phyloP scores from a whole-genome alignment of 2,888 invertebrate species.

The Himalopsyche tibetana region DNA sequence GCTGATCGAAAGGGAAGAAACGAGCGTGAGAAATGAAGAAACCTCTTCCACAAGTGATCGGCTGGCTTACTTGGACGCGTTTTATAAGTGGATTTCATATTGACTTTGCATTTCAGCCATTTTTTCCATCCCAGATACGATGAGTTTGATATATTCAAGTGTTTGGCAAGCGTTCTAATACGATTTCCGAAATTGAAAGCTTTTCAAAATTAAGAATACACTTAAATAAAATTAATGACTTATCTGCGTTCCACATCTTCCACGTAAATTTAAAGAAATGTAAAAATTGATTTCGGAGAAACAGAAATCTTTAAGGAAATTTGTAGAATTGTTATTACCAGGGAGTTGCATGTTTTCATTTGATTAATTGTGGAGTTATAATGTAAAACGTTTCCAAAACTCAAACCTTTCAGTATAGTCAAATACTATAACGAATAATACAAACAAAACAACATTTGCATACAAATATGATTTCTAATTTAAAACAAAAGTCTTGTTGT shows the following conservation, averaged over 20 bases:
- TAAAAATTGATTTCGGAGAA: not conserved
- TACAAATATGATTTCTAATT: too few species aligned
- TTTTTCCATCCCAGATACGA: constrained; percentile 14
- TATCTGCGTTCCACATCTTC: not conserved
- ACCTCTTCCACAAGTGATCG: constrained; percentile 27
- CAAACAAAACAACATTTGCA: too few species aligned
- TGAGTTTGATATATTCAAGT: constrained; percentile 11
- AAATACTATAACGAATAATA: too few species aligned
- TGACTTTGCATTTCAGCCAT: constrained; percentile 26
- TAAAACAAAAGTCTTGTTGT: too few species aligned
- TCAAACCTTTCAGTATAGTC: too few species aligned
- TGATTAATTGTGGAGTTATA: too few species aligned
- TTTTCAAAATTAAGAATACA: constrained; percentile 28
- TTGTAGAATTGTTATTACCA: not conserved
- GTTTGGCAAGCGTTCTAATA: constrained; percentile 1
- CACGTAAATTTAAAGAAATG: not conserved
- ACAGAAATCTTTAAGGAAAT: not conserved
- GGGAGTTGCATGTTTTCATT: not conserved
- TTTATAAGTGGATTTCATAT: constrained; percentile 32
- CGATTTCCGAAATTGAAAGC: constrained; percentile 12
- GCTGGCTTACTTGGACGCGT: constrained; percentile 32
- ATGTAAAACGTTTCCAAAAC: too few species aligned
- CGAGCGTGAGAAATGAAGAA: constrained; percentile 16
- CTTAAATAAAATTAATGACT: constrained; percentile 27
- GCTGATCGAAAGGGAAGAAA: constrained; percentile 17